Conservation (phyloP, 1,140 invertebrate species). For the Hormaphis cornu region DNA sequence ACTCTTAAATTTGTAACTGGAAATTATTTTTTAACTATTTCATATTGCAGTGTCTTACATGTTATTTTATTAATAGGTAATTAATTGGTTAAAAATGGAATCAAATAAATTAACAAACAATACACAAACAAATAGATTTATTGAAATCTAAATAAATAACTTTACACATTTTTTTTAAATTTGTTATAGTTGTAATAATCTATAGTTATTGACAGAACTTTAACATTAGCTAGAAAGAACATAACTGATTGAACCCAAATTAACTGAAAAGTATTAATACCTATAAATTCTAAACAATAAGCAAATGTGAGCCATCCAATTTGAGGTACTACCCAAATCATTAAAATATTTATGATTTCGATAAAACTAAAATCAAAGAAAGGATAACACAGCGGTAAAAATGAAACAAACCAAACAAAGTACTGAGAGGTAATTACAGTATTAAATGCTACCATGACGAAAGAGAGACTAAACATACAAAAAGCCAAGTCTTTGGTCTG, state of each 20-base stretch:
- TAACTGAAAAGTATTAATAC: slow-evolving; percentile 66
- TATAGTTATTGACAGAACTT: slow-evolving; percentile 59
- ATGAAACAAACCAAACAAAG: slow-evolving; percentile 90
- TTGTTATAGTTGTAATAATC: slow-evolving; percentile 45
- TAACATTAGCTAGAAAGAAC: slow-evolving; percentile 70
- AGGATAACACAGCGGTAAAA: slow-evolving; percentile 69
- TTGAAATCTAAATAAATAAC: not conserved
- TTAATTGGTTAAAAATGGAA: too few species aligned
- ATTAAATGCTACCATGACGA: slow-evolving; percentile 87
- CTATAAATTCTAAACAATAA: slow-evolving; percentile 84
- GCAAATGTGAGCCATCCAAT: slow-evolving; percentile 80
- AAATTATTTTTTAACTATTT: too few species aligned
- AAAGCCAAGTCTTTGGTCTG: slow-evolving; percentile 64
- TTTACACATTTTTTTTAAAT: slow-evolving; percentile 14
- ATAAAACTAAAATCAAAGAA: slow-evolving; percentile 50
- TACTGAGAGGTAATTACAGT: slow-evolving; percentile 96
- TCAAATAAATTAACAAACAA: too few species aligned
- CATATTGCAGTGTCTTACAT: too few species aligned
- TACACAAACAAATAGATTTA: not conserved
- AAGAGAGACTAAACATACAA: slow-evolving; percentile 73
- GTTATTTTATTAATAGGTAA: too few species aligned
- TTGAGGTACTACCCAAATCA: slow-evolving; percentile 71
- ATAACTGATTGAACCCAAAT: slow-evolving; percentile 67
- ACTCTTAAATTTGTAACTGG: too few species aligned
- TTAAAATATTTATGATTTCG: slow-evolving; percentile 45